Evolutionary conservation across 2,797 vertebrate genomes (phyloP).

Genomic region (Erpetoichthys calabaricus): DNA sequence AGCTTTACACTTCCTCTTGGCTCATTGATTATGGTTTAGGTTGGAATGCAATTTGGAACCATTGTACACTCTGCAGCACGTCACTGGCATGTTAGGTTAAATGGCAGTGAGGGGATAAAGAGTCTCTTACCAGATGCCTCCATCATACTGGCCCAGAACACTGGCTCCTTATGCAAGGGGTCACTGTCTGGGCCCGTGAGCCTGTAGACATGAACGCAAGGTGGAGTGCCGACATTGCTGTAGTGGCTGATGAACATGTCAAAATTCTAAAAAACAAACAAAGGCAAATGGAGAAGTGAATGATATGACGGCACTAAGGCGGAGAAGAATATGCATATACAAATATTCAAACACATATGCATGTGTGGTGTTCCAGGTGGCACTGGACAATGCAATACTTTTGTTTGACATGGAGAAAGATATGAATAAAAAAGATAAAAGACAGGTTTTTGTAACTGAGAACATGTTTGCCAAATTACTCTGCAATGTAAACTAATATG

Average conservation of each 20-base stretch:
- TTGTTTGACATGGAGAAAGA: too few species aligned
- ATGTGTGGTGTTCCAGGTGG: too few species aligned
- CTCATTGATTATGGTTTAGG: too few species aligned
- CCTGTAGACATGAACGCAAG: slow-evolving; percentile 90
- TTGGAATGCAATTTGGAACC: too few species aligned
- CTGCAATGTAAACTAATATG: too few species aligned
- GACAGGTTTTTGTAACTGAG: not conserved
- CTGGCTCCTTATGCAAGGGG: slow-evolving; percentile 64
- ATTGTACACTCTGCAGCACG: too few species aligned
- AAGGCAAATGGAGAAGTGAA: not conserved
- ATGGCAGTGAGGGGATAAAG: too few species aligned
- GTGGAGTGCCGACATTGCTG: slow-evolving; percentile 83
- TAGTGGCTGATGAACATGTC: slow-evolving; percentile 97
- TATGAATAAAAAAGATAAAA: not conserved
- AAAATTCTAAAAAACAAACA: slow-evolving; percentile 62
- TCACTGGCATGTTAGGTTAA: too few species aligned
- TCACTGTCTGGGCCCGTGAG: slow-evolving; percentile 62
- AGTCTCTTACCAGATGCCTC: slow-evolving; percentile 75
- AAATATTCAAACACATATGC: too few species aligned
- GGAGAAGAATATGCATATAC: not conserved
- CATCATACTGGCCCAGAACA: slow-evolving; percentile 98
- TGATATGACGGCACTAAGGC: not conserved
- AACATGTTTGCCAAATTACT: too few species aligned
- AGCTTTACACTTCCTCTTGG: too few species aligned
- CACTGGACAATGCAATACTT: too few species aligned